A percentile compares a stretch with the other conserved stretches of the same genome.
Evolutionary conservation across 2,113 vertebrate genomes (phyloP).

Genomic region (Aphelocoma coerulescens): DNA sequence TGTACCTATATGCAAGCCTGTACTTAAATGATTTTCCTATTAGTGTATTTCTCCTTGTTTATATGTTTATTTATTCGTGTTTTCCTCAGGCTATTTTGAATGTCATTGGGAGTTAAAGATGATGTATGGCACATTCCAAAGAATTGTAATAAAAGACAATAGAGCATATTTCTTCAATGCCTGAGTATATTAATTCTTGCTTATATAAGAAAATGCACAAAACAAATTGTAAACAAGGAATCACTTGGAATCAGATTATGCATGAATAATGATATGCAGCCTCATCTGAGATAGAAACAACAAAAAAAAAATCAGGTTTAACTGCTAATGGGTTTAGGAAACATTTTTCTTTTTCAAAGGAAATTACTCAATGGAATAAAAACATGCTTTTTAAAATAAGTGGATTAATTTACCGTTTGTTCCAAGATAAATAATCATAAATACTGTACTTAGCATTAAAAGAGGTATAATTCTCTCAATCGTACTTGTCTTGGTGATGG

Average conservation of each 20-base stretch:
- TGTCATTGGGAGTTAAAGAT: slow-evolving; percentile 54
- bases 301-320: neutral
- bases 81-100: slow-evolving; percentile 47
- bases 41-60: slow-evolving; percentile 38
- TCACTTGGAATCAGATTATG: slow-evolving; percentile 59
- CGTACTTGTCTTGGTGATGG: neutral
- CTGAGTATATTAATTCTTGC: slow-evolving; percentile 65
- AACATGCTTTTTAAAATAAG: slow-evolving; percentile 43
- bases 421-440: slow-evolving; percentile 52
- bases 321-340: slow-evolving; percentile 49
- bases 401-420: slow-evolving; percentile 56
- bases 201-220: slow-evolving; percentile 66
- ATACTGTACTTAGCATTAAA: slow-evolving; percentile 12
- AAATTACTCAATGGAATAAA: slow-evolving; percentile 67
- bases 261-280: slow-evolving; percentile 40
- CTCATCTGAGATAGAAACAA: slow-evolving; percentile 25
- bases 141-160: slow-evolving; percentile 67
- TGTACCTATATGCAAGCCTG: neutral
- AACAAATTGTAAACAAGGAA: slow-evolving; percentile 63
- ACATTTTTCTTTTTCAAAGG: slow-evolving; percentile 49
- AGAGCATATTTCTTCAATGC: slow-evolving; percentile 62
- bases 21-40: neutral
- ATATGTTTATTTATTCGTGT: slow-evolving; percentile 40
- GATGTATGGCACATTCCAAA: slow-evolving; percentile 58
- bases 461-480: neutral